These are phyloP conservation scores for Luffia ferchaultella DNA, from an alignment of 2,888 invertebrate genomes.

Conservation along the genomic window DNA sequence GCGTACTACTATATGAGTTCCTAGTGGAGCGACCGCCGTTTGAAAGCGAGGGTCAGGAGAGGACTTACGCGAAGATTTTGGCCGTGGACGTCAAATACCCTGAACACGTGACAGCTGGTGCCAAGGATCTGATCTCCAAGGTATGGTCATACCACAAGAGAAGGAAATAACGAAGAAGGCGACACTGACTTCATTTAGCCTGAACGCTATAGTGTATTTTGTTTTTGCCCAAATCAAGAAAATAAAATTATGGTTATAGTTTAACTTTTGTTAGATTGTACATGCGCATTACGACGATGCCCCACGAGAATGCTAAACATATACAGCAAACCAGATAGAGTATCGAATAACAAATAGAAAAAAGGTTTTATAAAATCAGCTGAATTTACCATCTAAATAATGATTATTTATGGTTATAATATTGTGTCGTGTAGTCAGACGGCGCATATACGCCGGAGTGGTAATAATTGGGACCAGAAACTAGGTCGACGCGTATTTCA, in stretches of 20 bases:
- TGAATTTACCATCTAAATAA: too few species aligned
- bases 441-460: too few species aligned
- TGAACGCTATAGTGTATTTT: not conserved
- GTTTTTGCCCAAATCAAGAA: not conserved
- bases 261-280: not conserved
- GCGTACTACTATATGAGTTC: constrained; percentile 92
- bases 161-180: not conserved
- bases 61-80: constrained; percentile 77
- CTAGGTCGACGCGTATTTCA: too few species aligned
- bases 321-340: not conserved
- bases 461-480: too few species aligned
- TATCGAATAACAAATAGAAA: too few species aligned
- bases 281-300: constrained; percentile 11
- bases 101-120: constrained; percentile 68
- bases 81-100: constrained; percentile 74
- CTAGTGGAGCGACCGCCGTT: constrained; percentile 94
- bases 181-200: not conserved
- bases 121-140: constrained; percentile 79
- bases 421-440: too few species aligned
- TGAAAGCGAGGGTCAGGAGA: constrained; percentile 75
- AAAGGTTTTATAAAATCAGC: too few species aligned
- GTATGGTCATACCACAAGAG: constrained; percentile 36
- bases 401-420: too few species aligned
- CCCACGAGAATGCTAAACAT: not conserved
- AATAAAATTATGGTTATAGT: not conserved